These are phyloP conservation scores for Coleophora deauratella DNA, from an alignment of 2,888 invertebrate genomes.

Conservation along the genomic window DNA sequence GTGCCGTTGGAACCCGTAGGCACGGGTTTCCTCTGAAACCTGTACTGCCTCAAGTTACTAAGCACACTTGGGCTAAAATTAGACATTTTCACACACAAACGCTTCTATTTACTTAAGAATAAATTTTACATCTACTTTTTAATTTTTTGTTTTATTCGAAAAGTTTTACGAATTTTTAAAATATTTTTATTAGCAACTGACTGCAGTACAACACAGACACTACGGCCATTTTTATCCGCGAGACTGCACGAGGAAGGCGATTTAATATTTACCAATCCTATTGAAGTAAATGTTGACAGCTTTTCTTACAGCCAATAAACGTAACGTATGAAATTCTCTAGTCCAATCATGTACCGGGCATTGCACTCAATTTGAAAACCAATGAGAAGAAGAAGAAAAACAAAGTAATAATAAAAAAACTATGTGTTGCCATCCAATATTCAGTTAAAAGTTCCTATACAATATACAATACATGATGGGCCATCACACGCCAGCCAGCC, in stretches of 20 bases:
- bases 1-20: constrained; percentile 46
- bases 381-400: too few species aligned
- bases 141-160: constrained; percentile 19
- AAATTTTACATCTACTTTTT: too few species aligned
- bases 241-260: constrained; percentile 28
- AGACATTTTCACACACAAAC: constrained; percentile 44
- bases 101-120: background rate
- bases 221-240: constrained; percentile 72
- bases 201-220: constrained; percentile 47
- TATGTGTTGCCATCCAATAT: too few species aligned
- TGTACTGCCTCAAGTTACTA: constrained; percentile 78
- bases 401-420: too few species aligned
- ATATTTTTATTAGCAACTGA: constrained; percentile 16
- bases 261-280: constrained; percentile 32
- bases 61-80: constrained; percentile 73
- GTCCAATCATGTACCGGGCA: too few species aligned
- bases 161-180: constrained; percentile 35
- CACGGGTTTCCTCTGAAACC: constrained; percentile 78
- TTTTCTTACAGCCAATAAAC: background rate
- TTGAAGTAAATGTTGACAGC: background rate
- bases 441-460: too few species aligned
- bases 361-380: too few species aligned
- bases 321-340: too few species aligned
- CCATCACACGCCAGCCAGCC: too few species aligned
- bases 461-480: too few species aligned